A percentile compares a stretch with the other conserved stretches of the same genome.
Evolutionary conservation across 2,888 invertebrate species (phyloP).

Genomic region (Prenolepis imparis): DNA sequence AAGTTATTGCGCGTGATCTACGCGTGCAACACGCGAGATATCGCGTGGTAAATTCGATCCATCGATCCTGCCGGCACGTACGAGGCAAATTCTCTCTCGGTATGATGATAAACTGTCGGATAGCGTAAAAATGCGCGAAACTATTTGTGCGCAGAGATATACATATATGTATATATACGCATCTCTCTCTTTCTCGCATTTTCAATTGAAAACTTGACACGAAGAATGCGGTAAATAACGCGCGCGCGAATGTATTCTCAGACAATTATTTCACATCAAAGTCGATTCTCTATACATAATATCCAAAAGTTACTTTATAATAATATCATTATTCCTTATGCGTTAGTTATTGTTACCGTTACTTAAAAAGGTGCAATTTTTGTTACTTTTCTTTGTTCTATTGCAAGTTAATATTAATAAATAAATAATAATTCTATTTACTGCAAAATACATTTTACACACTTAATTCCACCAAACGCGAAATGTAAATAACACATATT

Average conservation of each 20-base stretch:
- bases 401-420: too few relatives aligned
- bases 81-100: conserved; percentile 22
- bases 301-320: not conserved
- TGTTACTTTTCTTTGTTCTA: too few relatives aligned
- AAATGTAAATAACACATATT: not conserved
- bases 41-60: conserved; percentile 47
- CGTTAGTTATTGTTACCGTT: too few relatives aligned
- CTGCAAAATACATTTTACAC: too few relatives aligned
- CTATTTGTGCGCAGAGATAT: conserved; percentile 3
- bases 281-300: not conserved
- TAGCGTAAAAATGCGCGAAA: not conserved
- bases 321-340: not conserved
- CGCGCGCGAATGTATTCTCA: not conserved
- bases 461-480: not conserved
- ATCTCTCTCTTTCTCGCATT: not conserved
- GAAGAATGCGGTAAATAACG: not conserved
- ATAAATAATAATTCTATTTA: too few relatives aligned
- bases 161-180: not conserved
- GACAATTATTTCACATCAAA: not conserved
- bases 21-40: conserved; percentile 48
- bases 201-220: conserved; percentile 1
- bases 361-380: too few relatives aligned
- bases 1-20: conserved; percentile 65
- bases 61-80: conserved; percentile 36
- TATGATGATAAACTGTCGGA: conserved; percentile 29